Percentiles rank a stretch among this genome's conserved stretches.
Evolutionary conservation across 1,140 invertebrate species (phyloP).

Genomic region (Branchinecta lynchi): DNA sequence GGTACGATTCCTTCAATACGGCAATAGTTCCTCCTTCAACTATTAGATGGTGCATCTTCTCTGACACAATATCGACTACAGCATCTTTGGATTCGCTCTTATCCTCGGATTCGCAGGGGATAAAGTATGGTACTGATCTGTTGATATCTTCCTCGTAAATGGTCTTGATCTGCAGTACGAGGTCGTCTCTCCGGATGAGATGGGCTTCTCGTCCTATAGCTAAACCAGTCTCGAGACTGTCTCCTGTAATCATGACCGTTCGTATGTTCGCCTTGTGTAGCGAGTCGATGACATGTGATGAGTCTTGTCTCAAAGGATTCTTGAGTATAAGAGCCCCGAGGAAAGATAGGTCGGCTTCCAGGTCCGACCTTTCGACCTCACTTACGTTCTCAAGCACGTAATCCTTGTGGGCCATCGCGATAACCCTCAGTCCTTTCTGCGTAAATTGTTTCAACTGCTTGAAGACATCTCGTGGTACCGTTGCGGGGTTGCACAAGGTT

Average conservation of each 20-base stretch:
- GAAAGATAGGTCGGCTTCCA: conserved; percentile 67
- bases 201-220: too few relatives aligned
- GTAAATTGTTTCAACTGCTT: conserved; percentile 59
- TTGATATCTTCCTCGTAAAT: too few relatives aligned
- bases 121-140: too few relatives aligned
- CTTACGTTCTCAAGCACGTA: too few relatives aligned
- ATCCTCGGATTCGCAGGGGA: too few relatives aligned
- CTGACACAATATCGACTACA: too few relatives aligned
- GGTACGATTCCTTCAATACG: conserved; percentile 46
- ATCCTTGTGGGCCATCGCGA: conserved; percentile 48
- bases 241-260: conserved; percentile 42
- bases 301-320: conserved; percentile 36
- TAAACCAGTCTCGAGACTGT: conserved; percentile 15
- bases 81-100: too few relatives aligned
- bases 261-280: conserved; percentile 37
- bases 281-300: conserved; percentile 30
- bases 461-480: conserved; percentile 48
- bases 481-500: conserved; percentile 43
- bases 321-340: conserved; percentile 43
- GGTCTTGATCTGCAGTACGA: too few relatives aligned
- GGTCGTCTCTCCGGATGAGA: too few relatives aligned
- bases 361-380: conserved; percentile 37
- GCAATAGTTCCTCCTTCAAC: conserved; percentile 57
- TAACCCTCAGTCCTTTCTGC: conserved; percentile 69
- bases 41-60: conserved; percentile 41